Conservation (phyloP, 1,140 invertebrate species). For the Drosophila equinoxialis region DNA sequence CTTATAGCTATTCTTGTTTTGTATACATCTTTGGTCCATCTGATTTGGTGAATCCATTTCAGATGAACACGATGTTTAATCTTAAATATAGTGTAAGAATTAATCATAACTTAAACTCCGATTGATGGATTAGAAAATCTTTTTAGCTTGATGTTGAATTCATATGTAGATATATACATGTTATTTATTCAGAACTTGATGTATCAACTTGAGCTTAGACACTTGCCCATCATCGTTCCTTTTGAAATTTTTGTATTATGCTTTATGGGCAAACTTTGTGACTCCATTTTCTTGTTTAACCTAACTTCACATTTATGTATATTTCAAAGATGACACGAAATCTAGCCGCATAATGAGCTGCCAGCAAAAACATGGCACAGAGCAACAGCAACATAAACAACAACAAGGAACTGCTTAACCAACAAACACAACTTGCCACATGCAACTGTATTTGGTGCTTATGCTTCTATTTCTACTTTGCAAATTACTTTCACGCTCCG, state of each 20-base stretch:
- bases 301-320: conserved; percentile 55
- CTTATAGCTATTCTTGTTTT: too few relatives aligned
- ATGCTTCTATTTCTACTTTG: conserved; percentile 62
- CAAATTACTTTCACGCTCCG: conserved; percentile 75
- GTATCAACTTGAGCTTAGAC: neutral
- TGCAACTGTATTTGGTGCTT: conserved; percentile 23
- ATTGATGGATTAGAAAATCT: too few relatives aligned
- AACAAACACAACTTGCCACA: conserved; percentile 38
- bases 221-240: neutral
- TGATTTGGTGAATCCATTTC: too few relatives aligned
- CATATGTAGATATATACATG: neutral
- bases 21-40: too few relatives aligned
- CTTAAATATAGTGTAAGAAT: too few relatives aligned
- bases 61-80: too few relatives aligned
- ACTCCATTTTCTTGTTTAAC: conserved; percentile 19
- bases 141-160: neutral
- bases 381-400: neutral
- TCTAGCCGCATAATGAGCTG: conserved; percentile 71
- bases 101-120: too few relatives aligned
- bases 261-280: conserved; percentile 11
- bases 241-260: conserved; percentile 25
- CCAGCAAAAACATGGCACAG: conserved; percentile 56
- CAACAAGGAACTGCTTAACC: conserved; percentile 12
- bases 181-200: neutral
- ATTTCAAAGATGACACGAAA: conserved; percentile 57